Conservation (phyloP, 2,888 invertebrate species). For the Cremastinae sp. region DNA sequence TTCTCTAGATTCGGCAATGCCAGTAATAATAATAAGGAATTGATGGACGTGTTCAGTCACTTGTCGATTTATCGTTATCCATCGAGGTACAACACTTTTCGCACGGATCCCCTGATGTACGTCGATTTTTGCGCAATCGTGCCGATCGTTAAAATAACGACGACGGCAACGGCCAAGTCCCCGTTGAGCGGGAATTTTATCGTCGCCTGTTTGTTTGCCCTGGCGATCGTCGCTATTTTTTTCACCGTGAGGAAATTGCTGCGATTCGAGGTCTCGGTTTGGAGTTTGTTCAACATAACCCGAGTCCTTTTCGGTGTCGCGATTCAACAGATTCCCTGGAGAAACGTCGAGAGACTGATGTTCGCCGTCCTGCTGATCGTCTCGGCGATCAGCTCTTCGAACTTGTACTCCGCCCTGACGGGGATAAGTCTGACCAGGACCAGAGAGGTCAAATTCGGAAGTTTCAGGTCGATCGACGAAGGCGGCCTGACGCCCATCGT, state of each 20-base stretch:
- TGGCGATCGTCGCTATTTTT: slow-evolving; percentile 39
- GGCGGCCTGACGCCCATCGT: slow-evolving; percentile 55
- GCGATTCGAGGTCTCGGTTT: slow-evolving; percentile 43
- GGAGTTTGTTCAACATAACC: slow-evolving; percentile 45
- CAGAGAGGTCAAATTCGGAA: slow-evolving; percentile 18
- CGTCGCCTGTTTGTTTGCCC: slow-evolving; percentile 7
- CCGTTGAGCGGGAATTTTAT: neutral
- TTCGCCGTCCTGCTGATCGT: slow-evolving; percentile 48
- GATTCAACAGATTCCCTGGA: slow-evolving; percentile 23
- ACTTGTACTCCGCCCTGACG: slow-evolving; percentile 56
- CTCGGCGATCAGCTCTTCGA: slow-evolving; percentile 53
- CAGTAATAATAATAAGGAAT: no score
- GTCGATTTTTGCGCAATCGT: slow-evolving; percentile 56
- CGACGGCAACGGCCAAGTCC: neutral
- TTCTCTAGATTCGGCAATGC: no score
- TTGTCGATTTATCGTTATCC: no score
- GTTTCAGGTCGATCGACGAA: slow-evolving; percentile 51
- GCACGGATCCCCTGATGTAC: slow-evolving; percentile 17
- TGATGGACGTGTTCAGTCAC: no score
- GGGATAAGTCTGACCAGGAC: slow-evolving; percentile 31
- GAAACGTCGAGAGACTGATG: slow-evolving; percentile 46
- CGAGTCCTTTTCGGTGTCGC: slow-evolving; percentile 55
- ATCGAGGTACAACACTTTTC: slow-evolving; percentile 1
- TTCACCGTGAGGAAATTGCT: slow-evolving; percentile 20
- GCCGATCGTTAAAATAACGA: slow-evolving; percentile 26